Conservation (phyloP, 2,888 invertebrate species). For the Watsonalla cultraria region DNA sequence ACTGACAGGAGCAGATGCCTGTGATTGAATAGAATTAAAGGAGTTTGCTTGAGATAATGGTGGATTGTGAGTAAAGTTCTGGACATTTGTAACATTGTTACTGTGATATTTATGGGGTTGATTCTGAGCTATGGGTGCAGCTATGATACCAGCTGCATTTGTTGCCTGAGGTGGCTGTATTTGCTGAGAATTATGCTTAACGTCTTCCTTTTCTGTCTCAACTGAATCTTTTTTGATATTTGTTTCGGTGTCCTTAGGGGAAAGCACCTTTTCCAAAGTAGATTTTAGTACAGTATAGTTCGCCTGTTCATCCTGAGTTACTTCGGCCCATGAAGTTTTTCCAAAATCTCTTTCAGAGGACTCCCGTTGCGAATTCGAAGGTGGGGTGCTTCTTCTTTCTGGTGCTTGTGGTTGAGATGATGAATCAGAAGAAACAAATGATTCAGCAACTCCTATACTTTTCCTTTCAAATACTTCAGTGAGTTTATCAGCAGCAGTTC, state of each 20-base stretch:
- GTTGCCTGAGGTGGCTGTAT: constrained; percentile 11
- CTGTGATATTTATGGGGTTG: constrained; percentile 34
- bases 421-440: constrained; percentile 48
- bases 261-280: constrained; percentile 34
- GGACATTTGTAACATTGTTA: constrained; percentile 28
- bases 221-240: constrained; percentile 25
- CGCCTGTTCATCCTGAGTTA: constrained; percentile 57
- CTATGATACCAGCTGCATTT: constrained; percentile 20
- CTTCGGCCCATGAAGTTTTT: constrained; percentile 72
- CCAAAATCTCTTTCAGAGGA: constrained; percentile 66
- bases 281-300: constrained; percentile 30
- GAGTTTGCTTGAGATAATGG: constrained; percentile 34
- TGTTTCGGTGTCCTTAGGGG: constrained; percentile 37
- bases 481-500: constrained; percentile 69
- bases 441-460: constrained; percentile 60
- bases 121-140: constrained; percentile 29
- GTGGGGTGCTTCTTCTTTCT: constrained; percentile 71
- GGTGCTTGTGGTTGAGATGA: constrained; percentile 55
- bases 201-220: constrained; percentile 34
- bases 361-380: constrained; percentile 65
- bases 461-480: constrained; percentile 73
- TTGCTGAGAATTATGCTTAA: constrained; percentile 23
- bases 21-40: constrained; percentile 34
- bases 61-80: constrained; percentile 35
- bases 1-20: constrained; percentile 23